Conservation (phyloP, 92 coral and sea anemone species). For the Nematostella vectensis region DNA sequence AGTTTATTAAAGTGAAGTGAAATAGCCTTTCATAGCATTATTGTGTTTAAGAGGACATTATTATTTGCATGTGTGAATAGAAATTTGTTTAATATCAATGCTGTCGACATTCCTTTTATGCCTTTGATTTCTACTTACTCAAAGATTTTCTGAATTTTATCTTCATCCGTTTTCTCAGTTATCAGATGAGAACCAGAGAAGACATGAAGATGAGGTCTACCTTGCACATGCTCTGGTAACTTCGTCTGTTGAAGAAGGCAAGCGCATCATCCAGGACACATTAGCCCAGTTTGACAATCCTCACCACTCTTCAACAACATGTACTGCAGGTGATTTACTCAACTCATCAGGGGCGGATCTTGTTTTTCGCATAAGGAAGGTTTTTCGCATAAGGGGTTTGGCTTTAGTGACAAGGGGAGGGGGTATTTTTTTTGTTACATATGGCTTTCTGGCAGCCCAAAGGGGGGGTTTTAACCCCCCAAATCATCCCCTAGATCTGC, state of each 20-base stretch:
- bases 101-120: neutral
- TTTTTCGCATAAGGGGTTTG: neutral
- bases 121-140: neutral
- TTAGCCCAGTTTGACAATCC: conserved; percentile 90
- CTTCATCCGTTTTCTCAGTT: neutral
- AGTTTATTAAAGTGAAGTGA: too few species aligned
- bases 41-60: too few species aligned
- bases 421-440: too few species aligned
- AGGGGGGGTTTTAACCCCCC: too few species aligned
- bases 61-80: too few species aligned
- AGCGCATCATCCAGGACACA: conserved; percentile 69
- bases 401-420: too few species aligned
- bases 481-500: too few species aligned
- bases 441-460: too few species aligned
- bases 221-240: conserved; percentile 36
- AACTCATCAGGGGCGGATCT: neutral
- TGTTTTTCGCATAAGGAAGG: neutral
- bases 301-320: conserved; percentile 85
- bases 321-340: conserved; percentile 99
- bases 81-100: neutral
- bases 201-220: too few species aligned
- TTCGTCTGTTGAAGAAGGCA: conserved; percentile 60
- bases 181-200: too few species aligned
- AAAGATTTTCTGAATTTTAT: neutral
- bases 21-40: too few species aligned